Base-by-base conservation (phyloP, 1,140 invertebrate species). In the Drosophila oshimai region DNA sequence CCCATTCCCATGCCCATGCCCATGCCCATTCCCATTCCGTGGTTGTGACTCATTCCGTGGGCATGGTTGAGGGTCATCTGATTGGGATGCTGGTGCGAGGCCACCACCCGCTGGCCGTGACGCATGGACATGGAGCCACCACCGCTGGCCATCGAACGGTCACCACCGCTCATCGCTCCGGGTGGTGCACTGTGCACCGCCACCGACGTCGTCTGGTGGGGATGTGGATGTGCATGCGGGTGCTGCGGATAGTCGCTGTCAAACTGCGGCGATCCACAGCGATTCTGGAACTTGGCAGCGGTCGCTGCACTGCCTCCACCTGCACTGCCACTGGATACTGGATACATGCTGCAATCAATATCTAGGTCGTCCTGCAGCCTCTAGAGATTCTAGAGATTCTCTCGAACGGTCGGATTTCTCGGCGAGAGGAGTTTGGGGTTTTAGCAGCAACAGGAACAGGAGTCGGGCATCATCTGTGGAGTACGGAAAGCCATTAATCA, bases 261-360 rank as follows among this genome's bases (percentile, higher is more conserved):
- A 39, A 90, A 90, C 49, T 87, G 87, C 45, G 89, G 89, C 39
- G 89, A 90, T 22, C 70, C 86, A 45, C 89, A 89, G 26, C 89
- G 73, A 31, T 86, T 77, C 60, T 89, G 87, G 46, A 89, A 90
- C 39, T 90, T 90, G 42, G 65, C 58, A 37, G 84, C 69, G 13
- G 77, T 44, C n/a, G 73, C 55, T 6, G 69, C 65, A 41, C 26
- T 49, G 54, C 67, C 80, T 47, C 80, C 67, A 6, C 44, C 44
- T n/a, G n/a, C n/a, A 17, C 45, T 57, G 26, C 53, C 46, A 20
- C 53, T 53, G 44, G 69, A n/a, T n/a, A n/a, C 71, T 31, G 89
- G 80, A 74, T 79, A 90, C 89, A 90, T 57, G 15, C 10, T 26
- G 26, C 3, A 15, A 6, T 15, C 12, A 15, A 20, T 10, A 10